Base-by-base conservation (phyloP, 2,113 vertebrate species). In the Propithecus coquereli region DNA sequence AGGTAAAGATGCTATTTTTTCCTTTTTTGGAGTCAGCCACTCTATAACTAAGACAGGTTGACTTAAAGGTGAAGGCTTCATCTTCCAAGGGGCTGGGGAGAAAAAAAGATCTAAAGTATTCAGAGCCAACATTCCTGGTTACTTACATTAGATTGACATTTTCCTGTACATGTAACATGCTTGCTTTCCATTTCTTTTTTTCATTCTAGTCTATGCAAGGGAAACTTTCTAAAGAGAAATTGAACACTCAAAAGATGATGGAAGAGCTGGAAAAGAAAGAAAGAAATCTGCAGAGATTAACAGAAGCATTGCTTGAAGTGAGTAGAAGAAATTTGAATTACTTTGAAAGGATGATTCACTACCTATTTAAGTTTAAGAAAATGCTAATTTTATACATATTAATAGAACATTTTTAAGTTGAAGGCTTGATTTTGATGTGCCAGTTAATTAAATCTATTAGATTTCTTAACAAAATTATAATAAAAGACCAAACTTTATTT, bases 261-360 rank as follows among this genome's bases (percentile, higher is more conserved):
- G 98, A 97, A 96, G 99, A 99, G 23, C 97, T 98, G 65, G 98
- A 97, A 95, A 99, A 99, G 82, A 99, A 99, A 94, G 98, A 99
- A 91, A 98, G 98, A 66, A 98, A 94, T 84, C 95, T 98, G 80
- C 97, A 98, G 76, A 95, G 96, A 45, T 94, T 99, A 80, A 98
- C 98, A 76, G 97, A 98, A 95, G 97, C 97, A 65, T 92, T 98
- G 59, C 98, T 98, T 88, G 99, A 99, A 98, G 99, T 99, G 98
- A 98, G 98, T 98, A 93, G 91, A 95, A 92, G 37, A 70, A 73
- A 61, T 74, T 54, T 8, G 79, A 22, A 70, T 17, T n/a, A 16
- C n/a, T 90, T 83, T 65, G 40, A 40, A 87, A 93, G 54, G 9
- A 82, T 20, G 5, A 52, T 32, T 89, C 34, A 71, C 17, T 13